Evolutionary conservation across 2,113 vertebrate species (phyloP).

Genomic region (Vireo altiloquus): DNA sequence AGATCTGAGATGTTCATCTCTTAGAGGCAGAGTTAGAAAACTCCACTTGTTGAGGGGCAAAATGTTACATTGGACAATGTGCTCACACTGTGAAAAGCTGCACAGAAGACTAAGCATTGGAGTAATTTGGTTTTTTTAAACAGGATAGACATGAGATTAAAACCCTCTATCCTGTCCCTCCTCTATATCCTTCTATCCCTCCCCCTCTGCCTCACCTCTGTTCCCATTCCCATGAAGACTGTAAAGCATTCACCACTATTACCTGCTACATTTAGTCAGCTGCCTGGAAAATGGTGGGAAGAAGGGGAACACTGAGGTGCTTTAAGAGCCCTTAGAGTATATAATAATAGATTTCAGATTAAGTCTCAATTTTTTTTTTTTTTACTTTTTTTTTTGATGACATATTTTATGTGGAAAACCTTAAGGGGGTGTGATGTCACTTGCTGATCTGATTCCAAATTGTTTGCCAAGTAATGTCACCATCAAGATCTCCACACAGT

Average conservation of each 20-base stretch:
- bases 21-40: neutral
- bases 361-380: slow-evolving; percentile 34
- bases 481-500: slow-evolving; percentile 54
- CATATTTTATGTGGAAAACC: slow-evolving; percentile 72
- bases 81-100: neutral
- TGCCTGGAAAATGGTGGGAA: neutral
- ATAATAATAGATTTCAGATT: slow-evolving; percentile 70
- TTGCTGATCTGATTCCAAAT: slow-evolving; percentile 67
- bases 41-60: neutral
- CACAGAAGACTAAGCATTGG: neutral
- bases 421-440: slow-evolving; percentile 76
- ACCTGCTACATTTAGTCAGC: slow-evolving; percentile 31
- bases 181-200: neutral
- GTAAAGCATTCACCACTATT: neutral
- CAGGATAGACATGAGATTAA: neutral
- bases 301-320: neutral
- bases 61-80: neutral
- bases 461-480: slow-evolving; percentile 73
- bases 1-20: neutral
- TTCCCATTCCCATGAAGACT: neutral
- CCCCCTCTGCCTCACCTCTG: neutral
- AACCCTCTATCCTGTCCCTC: neutral
- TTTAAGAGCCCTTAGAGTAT: slow-evolving; percentile 53
- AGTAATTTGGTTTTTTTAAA: neutral
- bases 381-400: slow-evolving; percentile 59